Evolutionary conservation across 2,888 invertebrate genomes (phyloP).

Genomic region (Hirtodrosophila alboralis): DNA sequence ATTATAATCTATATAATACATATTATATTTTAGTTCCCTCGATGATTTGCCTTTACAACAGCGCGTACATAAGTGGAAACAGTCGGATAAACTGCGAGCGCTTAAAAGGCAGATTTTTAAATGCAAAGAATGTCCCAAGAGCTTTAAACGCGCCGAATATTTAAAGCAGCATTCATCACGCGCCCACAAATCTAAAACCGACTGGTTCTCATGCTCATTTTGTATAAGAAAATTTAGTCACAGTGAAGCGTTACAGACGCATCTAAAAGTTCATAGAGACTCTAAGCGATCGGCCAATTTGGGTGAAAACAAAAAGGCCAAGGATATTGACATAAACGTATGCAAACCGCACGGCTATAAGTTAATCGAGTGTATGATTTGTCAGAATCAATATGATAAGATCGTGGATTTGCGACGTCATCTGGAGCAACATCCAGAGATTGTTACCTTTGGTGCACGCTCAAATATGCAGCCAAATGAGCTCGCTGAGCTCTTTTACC

Average conservation of each 20-base stretch:
- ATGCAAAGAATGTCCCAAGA: slow-evolving; percentile 76
- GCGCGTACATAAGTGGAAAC: slow-evolving; percentile 53
- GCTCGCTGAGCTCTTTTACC: slow-evolving; percentile 75
- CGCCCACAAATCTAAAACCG: slow-evolving; percentile 56
- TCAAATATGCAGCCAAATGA: slow-evolving; percentile 49
- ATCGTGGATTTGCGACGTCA: slow-evolving; percentile 80
- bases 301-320: slow-evolving; percentile 62
- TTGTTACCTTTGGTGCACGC: slow-evolving; percentile 55
- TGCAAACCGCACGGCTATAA: slow-evolving; percentile 82
- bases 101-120: slow-evolving; percentile 54
- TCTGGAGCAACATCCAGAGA: slow-evolving; percentile 74
- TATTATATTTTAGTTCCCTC: slow-evolving; percentile 44
- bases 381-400: slow-evolving; percentile 79
- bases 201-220: slow-evolving; percentile 75
- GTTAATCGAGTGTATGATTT: slow-evolving; percentile 83
- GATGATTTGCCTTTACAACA: slow-evolving; percentile 57
- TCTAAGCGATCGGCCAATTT: slow-evolving; percentile 63
- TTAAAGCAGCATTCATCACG: slow-evolving; percentile 76
- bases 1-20: neutral
- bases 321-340: slow-evolving; percentile 71
- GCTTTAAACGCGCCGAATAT: slow-evolving; percentile 76
- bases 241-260: slow-evolving; percentile 70
- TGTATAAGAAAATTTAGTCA: slow-evolving; percentile 74
- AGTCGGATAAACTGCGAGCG: slow-evolving; percentile 11
- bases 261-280: slow-evolving; percentile 81